These are phyloP conservation scores for Tychaedon coryphoeus DNA, from an alignment of 2,113 vertebrate genomes.

Conservation along the genomic window DNA sequence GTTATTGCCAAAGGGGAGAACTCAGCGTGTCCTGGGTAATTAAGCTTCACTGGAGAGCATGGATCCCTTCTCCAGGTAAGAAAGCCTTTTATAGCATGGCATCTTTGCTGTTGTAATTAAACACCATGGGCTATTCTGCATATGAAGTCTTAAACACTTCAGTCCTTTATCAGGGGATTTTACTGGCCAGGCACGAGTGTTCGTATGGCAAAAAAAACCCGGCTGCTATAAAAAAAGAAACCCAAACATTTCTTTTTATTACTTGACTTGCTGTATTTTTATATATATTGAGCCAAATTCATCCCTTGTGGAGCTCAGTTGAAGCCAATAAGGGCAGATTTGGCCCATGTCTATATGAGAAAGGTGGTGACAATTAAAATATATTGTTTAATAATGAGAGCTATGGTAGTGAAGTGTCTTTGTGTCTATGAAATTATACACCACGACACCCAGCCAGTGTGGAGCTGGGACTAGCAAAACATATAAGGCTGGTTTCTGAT, in stretches of 20 bases:
- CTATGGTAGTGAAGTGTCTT: slow-evolving; percentile 54
- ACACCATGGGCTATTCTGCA: slow-evolving; percentile 47
- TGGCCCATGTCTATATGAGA: slow-evolving; percentile 47
- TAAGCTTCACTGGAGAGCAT: slow-evolving; percentile 37
- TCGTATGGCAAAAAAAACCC: not conserved
- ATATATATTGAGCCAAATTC: slow-evolving; percentile 59
- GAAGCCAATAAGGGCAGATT: slow-evolving; percentile 48
- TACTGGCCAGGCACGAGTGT: slow-evolving; percentile 57
- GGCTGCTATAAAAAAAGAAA: slow-evolving; percentile 61
- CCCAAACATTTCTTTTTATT: slow-evolving; percentile 68
- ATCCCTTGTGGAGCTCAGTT: slow-evolving; percentile 45
- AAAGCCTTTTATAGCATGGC: slow-evolving; percentile 30
- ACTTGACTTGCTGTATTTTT: slow-evolving; percentile 51
- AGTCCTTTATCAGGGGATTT: slow-evolving; percentile 54
- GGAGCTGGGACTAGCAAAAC: slow-evolving; percentile 34
- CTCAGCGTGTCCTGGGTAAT: slow-evolving; percentile 46
- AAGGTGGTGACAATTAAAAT: slow-evolving; percentile 70
- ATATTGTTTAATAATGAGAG: slow-evolving; percentile 67
- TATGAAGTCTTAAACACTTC: slow-evolving; percentile 55
- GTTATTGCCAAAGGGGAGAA: slow-evolving; percentile 45
- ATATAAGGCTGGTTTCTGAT: slow-evolving; percentile 14
- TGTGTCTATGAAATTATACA: slow-evolving; percentile 62
- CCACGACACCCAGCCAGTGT: slow-evolving; percentile 23
- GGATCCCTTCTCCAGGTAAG: slow-evolving; percentile 63
- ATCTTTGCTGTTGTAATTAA: slow-evolving; percentile 60